A percentile compares a stretch with the other conserved stretches of the same genome.
phyloP scores from a whole-genome alignment of 2,888 invertebrate genomes.

The Hypsopygia costalis region DNA sequence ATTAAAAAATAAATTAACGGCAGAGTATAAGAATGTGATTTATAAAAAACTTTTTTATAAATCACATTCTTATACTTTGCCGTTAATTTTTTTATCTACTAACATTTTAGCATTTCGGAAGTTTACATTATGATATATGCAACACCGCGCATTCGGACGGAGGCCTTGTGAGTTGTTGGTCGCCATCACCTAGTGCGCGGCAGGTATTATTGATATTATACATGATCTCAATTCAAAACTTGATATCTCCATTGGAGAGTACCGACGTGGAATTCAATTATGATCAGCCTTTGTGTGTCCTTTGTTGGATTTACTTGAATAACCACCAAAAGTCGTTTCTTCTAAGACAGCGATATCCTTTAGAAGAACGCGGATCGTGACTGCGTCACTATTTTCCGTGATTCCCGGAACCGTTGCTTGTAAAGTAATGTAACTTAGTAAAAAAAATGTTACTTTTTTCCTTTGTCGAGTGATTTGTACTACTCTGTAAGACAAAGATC shows the following conservation, averaged over 20 bases:
- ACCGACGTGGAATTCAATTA: constrained; percentile 17
- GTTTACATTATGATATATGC: no score
- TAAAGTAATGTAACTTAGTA: constrained; percentile 17
- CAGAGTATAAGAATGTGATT: no score
- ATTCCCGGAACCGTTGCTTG: constrained; percentile 10
- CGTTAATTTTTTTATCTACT: no score
- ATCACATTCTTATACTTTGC: no score
- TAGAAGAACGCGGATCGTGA: constrained; percentile 10
- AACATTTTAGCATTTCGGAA: no score
- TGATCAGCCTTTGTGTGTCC: constrained; percentile 18
- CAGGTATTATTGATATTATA: no score
- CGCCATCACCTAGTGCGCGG: no score
- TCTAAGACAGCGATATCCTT: constrained; percentile 3
- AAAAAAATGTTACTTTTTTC: constrained; percentile 16
- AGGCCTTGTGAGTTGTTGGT: no score
- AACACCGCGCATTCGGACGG: no score
- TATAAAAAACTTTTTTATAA: no score
- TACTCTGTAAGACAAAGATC: constrained; percentile 27
- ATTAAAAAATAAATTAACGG: no score
- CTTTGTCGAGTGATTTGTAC: constrained; percentile 31
- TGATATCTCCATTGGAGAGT: constrained; percentile 12
- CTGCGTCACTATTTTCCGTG: constrained; percentile 16
- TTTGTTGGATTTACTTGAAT: constrained; percentile 15
- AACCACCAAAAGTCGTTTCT: constrained; percentile 8
- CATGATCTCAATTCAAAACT: constrained; percentile 15